Evolutionary conservation across 2,797 vertebrate genomes (phyloP).

Genomic region (Cossypha polioptera): DNA sequence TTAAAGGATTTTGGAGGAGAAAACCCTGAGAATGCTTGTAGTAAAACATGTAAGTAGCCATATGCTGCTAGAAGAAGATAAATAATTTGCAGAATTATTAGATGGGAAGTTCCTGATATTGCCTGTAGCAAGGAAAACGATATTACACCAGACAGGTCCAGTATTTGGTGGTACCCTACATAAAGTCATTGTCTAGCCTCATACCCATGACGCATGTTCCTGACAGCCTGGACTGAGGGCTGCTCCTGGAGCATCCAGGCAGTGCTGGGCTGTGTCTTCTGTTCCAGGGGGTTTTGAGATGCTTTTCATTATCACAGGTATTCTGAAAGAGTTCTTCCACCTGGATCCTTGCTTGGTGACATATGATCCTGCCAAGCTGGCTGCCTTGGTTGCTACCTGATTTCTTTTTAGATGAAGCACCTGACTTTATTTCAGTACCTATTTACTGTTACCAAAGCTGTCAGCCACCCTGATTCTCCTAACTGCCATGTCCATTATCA

Average conservation of each 20-base stretch:
- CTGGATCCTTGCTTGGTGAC: not conserved
- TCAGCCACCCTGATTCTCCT: not conserved
- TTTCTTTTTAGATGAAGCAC: not conserved
- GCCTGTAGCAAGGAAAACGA: not conserved
- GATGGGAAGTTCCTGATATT: not conserved
- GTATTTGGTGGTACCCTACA: not conserved
- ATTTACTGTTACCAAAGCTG: not conserved
- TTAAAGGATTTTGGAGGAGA: not conserved
- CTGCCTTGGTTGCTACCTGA: not conserved
- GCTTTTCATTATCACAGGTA: not conserved
- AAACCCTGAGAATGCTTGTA: not conserved
- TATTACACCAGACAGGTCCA: not conserved
- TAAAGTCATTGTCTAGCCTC: not conserved
- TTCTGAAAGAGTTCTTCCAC: not conserved
- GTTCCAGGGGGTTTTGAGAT: not conserved
- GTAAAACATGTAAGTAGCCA: not conserved
- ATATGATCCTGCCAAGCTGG: not conserved
- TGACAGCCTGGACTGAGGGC: not conserved
- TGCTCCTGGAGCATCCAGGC: not conserved
- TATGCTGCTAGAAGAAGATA: not conserved
- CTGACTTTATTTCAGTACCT: not conserved
- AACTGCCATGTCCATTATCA: not conserved
- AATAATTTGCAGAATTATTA: not conserved
- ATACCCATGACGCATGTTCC: accelerated
- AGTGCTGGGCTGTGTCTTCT: not conserved